Base-by-base conservation (phyloP, 2,113 vertebrate genomes). In the Mobula birostris region DNA sequence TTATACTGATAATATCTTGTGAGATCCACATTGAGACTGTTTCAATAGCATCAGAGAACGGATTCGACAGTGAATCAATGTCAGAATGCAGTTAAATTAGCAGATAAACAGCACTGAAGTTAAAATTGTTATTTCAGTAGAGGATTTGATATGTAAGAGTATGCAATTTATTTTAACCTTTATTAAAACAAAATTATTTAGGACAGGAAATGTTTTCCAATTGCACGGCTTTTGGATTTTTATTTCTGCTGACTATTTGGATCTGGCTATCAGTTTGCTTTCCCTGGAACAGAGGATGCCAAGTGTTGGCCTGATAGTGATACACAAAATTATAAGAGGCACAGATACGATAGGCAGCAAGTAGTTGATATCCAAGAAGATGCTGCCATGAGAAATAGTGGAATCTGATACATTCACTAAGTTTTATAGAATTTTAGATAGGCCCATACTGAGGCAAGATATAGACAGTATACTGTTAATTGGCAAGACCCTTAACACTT, bases 171-270 rank as follows among this genome's bases (percentile, higher is more conserved):
- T 24, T 17, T 68, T 58, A 48, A 21, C 17, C 21, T 21, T 87
- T 91, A 91, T 72, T 74, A 72, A 92, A 92, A 72, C 72, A 92
- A 72, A 68, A 19, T 91, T 7, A 48, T 72, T 92, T 92, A 92
- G 66, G 27, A 21, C 15, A 72, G 21, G 36, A 11, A 14, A 61
- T 88, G 40, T 63, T 12, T 48, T 68, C 29, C 36, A 56, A 12
- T 40, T 27, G 32, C 32, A 70, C 58, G 27, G 17, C 19, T 92
- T 92, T 27, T 72, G 88, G 8, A 72, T 29, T 93, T 91, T 91
- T 87, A 7, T 87, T 24, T 36, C 5, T 70, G 63, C 36, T 58
- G 48, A 48, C 48, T 48, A 48, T 2, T 48, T 48, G 48, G 48
- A 48, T 48, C 48, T 48, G 48, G 48, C 48, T 48, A 48, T 48